These are phyloP conservation scores for Myocastor coypus DNA, from an alignment of 2,113 vertebrate genomes.

Conservation along the genomic window DNA sequence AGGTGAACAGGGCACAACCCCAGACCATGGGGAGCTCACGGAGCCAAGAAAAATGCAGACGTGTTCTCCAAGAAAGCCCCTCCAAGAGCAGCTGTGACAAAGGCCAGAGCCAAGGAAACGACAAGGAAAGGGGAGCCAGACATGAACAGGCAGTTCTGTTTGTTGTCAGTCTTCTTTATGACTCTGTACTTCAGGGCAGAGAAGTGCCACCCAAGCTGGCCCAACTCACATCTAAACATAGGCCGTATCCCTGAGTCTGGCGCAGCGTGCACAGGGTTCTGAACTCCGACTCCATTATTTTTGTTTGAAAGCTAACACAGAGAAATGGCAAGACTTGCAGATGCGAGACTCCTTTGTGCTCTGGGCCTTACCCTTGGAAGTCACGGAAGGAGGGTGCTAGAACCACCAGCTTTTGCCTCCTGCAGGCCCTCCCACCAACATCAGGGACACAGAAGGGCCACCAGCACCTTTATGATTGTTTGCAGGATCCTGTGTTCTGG, in stretches of 20 bases:
- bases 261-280: background rate
- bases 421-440: no score
- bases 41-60: background rate
- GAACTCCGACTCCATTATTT: background rate
- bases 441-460: rapidly evolving
- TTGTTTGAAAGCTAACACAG: background rate
- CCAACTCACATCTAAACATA: background rate
- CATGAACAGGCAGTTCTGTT: background rate
- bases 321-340: background rate
- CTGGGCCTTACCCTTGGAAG: background rate
- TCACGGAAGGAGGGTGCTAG: background rate
- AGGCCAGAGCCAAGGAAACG: background rate
- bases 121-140: background rate
- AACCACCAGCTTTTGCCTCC: background rate
- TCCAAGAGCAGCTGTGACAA: background rate
- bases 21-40: rapidly evolving
- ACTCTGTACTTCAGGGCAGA: background rate
- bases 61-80: background rate
- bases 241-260: background rate
- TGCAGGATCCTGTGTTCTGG: background rate
- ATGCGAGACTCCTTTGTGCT: rapidly evolving
- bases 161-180: background rate
- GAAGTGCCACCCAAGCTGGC: background rate
- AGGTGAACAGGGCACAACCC: background rate
- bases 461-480: no score